Conservation (phyloP, 2,797 vertebrate genomes). For the Vespertilio murinus region DNA sequence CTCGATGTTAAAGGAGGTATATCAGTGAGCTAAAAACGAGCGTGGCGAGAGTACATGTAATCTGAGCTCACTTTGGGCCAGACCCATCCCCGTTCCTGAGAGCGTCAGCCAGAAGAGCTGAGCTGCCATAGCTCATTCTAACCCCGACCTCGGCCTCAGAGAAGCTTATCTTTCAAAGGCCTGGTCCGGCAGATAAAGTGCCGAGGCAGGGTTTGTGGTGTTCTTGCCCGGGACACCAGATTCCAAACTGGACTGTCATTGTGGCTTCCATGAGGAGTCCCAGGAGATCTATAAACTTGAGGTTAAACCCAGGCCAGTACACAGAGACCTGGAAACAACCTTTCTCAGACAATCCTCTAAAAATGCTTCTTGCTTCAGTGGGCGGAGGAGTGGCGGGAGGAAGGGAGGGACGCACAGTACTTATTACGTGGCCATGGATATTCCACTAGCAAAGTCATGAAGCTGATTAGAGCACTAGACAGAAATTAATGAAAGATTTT, state of each 20-base stretch:
- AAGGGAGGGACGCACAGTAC: neutral
- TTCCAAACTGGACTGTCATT: slow-evolving; percentile 11
- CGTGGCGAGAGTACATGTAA: neutral
- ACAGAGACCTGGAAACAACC: slow-evolving; percentile 23
- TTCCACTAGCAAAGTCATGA: neutral
- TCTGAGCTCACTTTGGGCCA: neutral
- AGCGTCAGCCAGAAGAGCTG: neutral
- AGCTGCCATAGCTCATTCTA: neutral
- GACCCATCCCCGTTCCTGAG: neutral
- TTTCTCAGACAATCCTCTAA: neutral
- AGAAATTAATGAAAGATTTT: slow-evolving; percentile 5
- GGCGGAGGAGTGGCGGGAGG: neutral
- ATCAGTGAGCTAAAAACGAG: neutral
- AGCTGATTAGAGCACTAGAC: neutral
- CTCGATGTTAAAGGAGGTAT: neutral
- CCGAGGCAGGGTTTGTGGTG: neutral
- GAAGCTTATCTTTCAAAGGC: slow-evolving; percentile 22
- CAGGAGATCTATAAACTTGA: slow-evolving; percentile 22
- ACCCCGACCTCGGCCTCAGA: neutral
- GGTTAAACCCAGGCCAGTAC: slow-evolving; percentile 17
- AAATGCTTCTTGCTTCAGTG: neutral
- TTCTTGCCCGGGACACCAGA: neutral
- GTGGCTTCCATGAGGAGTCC: neutral
- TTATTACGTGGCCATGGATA: neutral
- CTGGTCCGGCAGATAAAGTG: neutral